Percentiles rank a stretch among this genome's conserved stretches.
phyloP scores from a whole-genome alignment of 1,140 invertebrate genomes.

The Lasioglossum albipes region DNA sequence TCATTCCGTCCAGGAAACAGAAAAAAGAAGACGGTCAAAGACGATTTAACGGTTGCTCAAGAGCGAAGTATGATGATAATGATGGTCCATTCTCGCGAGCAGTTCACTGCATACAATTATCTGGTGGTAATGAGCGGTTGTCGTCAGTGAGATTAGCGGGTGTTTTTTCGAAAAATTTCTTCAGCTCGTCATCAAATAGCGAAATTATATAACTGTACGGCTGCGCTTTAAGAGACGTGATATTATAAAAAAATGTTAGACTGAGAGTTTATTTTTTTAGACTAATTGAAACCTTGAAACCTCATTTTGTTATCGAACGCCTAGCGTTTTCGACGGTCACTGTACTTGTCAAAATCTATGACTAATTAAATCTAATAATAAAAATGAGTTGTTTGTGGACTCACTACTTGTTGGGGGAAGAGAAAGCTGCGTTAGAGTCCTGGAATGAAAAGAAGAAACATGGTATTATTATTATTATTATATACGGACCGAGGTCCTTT shows the following conservation, averaged over 20 bases:
- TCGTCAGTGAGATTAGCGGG: conserved; percentile 59
- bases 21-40: background rate
- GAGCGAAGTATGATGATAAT: conserved; percentile 57
- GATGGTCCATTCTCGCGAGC: conserved; percentile 55
- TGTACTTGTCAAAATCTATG: too few relatives aligned
- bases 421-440: too few relatives aligned
- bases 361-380: too few relatives aligned
- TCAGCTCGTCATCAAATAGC: conserved; percentile 50
- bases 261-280: too few relatives aligned
- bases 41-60: conserved; percentile 35
- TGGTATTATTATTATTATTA: too few relatives aligned
- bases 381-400: too few relatives aligned
- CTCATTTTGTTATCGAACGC: too few relatives aligned
- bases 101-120: conserved; percentile 64
- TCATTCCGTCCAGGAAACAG: conserved; percentile 18
- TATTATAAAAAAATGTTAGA: background rate
- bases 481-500: too few relatives aligned
- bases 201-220: conserved; percentile 55
- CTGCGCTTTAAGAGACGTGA: background rate
- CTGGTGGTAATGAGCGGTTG: conserved; percentile 63
- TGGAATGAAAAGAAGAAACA: too few relatives aligned
- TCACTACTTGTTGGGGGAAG: too few relatives aligned
- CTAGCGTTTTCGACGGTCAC: too few relatives aligned
- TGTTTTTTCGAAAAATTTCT: conserved; percentile 48
- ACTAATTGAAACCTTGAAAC: too few relatives aligned